Evolutionary conservation across 1,140 invertebrate species (phyloP), one percentile per base, ranked within the genome.

Genomic region (Pectinophora gossypiella): DNA sequence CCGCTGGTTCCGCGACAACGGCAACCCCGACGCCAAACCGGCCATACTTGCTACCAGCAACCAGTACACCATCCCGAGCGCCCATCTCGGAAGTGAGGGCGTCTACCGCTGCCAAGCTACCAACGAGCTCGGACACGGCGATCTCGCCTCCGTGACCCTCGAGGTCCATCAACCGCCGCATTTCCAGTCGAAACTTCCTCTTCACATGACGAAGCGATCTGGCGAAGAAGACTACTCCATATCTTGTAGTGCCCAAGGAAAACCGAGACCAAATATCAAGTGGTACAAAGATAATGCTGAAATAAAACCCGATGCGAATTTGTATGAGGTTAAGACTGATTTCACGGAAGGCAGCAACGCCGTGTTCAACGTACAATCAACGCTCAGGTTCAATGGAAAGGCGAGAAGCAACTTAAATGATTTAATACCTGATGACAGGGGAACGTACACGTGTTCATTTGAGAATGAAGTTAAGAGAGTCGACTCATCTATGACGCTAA

Each of bases 221-320:
- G 94, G 94, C 7, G 95, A 97, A 57, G 90, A 90, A 0, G 93
- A 95, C 52, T 96, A 95, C 70, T 91, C 92, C 15, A 91, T 96
- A 0, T 92, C 93, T 0, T 98, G 96, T 70, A 92, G 93, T 51
- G 96, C 95, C 20, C 92, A 94, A 65, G 96, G 95, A 0, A 98
- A 97, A 77, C 97, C 96, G 0, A 90, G 93, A 32, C 96, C 96
- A 0, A 90, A 86, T 13, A 92, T 97, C 0, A 91, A 90, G 50
- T 98, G 97, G 97, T 87, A 95, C 19, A 98, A 98, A 76, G 95
- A 97, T 79, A 94, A 93, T 16, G 88, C 91, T 9, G 94, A 96
- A 78, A 89, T 95, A 1, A 91, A 93, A 13, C 91, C 92, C 0
- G 94, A 94, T 61, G 87, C 91, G 5, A 92, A 93, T 72, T 84